These are phyloP conservation scores for Drosophila eugracilis DNA, from an alignment of 1,140 invertebrate genomes.

Conservation along the genomic window DNA sequence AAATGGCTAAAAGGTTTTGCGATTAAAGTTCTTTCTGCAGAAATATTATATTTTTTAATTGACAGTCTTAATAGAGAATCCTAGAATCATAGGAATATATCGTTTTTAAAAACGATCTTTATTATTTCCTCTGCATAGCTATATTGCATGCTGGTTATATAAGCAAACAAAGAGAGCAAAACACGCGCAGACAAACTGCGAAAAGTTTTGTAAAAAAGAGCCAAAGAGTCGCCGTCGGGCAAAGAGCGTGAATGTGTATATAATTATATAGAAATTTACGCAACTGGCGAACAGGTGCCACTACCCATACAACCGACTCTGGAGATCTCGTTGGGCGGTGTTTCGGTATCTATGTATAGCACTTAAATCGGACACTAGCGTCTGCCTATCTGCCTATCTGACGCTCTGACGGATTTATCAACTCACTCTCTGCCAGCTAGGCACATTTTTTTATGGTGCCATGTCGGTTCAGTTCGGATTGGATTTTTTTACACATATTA, in stretches of 20 bases:
- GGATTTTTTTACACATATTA: constrained; percentile 24
- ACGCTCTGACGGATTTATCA: constrained; percentile 9
- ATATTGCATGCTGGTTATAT: constrained; percentile 16
- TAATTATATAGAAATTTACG: constrained; percentile 39
- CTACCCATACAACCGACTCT: constrained; percentile 19
- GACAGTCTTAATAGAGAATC: too few relatives aligned
- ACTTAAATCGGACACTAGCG: constrained; percentile 65
- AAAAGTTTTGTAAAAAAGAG: constrained; percentile 37
- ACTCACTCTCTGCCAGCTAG: constrained; percentile 58
- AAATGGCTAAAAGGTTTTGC: too few relatives aligned
- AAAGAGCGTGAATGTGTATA: constrained; percentile 54
- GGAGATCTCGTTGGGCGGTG: constrained; percentile 8
- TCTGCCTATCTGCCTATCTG: constrained; percentile 14
- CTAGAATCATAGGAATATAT: too few relatives aligned
- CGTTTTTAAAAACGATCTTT: neutral
- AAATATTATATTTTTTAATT: too few relatives aligned
- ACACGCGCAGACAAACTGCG: constrained; percentile 50
- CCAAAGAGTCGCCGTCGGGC: constrained; percentile 40
- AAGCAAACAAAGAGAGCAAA: constrained; percentile 47
- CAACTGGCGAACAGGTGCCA: constrained; percentile 63
- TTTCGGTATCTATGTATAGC: constrained; percentile 26
- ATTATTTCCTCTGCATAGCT: constrained; percentile 14
- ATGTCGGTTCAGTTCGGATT: neutral
- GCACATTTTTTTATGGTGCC: constrained; percentile 52
- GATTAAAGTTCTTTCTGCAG: too few relatives aligned